Base-by-base conservation (phyloP, 1,140 invertebrate genomes). In the Procambarus clarkii region DNA sequence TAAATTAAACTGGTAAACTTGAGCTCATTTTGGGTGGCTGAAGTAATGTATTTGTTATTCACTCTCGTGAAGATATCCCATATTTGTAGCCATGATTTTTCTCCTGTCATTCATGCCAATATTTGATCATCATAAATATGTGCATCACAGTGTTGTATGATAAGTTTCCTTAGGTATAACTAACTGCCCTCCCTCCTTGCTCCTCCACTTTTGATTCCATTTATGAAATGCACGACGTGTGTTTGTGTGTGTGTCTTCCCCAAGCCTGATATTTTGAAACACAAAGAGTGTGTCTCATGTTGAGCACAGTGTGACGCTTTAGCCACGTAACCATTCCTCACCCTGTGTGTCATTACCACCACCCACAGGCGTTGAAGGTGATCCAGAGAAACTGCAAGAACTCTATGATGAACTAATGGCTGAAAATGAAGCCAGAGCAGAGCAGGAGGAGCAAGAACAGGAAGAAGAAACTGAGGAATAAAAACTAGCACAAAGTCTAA, bases 331-430 rank as follows among this genome's bases (percentile, higher is more conserved):
- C 34, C 50, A 54, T 54, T 45, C 48, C 3, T 46, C 44, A 88
- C 58, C 48, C 44, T 11, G 13, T 77, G 74, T 83, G 48, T n/a
- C 69, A 44, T 78, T 84, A 48, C 69, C 69, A 71, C 69, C 88
- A 24, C 24, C 81, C 54, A 84, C 88, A 90, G 88, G 88, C 81
- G 21, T 84, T 58, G 71, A 85, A 79, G 88, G 85, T 74, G 88
- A 90, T 46, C 88, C 88, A 45, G 88, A 90, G 34, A 90, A 84
- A 58, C 50, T 85, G 44, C 88, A 90, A 74, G 88, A 90, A 74
- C 78, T 90, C 82, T 84, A 84, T 84, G 88, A 90, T 69, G 81
- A 90, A 64, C 74, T 90, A 78, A 84, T 90, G 88, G 21, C 48
- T 44, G 88, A 90, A 50, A 50, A 77, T 50, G 81, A 69, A 34